Evolutionary conservation across 2,888 invertebrate species (phyloP), one percentile per base, ranked within the genome.

Genomic region (Notocelia uddmanniana): DNA sequence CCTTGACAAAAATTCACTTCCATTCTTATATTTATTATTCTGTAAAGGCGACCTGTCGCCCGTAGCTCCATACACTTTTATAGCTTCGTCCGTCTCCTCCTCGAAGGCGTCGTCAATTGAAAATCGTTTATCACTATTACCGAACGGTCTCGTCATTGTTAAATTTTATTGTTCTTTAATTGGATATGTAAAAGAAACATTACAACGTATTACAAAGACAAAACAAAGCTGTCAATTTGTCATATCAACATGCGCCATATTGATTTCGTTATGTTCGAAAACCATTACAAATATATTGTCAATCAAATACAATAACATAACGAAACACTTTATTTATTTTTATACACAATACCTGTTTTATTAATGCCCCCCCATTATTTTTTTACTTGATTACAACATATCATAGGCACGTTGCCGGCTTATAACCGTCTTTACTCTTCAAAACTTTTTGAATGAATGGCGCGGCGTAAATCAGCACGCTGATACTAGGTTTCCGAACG

Each of bases 31-130:
- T 89, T 92, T 92, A 78, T 89, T 92, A 78, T 89, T 91, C 81
- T 92, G 90, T 82, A 96, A 93, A 80, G 96, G 96, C 76, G 96
- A 96, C 80, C 96, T 95, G 86, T 96, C 96, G 76, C 95, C 96
- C 62, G 96, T 96, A 64, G 97, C 95, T 62, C 97, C 97, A 87
- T 97, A 97, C 59, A 97, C 96, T 84, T 96, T 95, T 80, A 97
- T 95, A 69, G 96, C 96, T 85, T 97, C 97, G 83, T 97, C 97
- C 59, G 97, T 97, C 85, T 97, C 97, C 85, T 97, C 97, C 84
- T 97, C 97, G 83, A 97, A 97, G 15, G 97, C 97, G 88, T 97
- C 97, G 88, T 97, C 97, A 80, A 97, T 97, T 64, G 97, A 97
- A 90, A 97, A 97, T 78, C 96, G 93, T 84, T 96, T 96, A 79